Base-by-base conservation (phyloP, 1,140 invertebrate genomes). In the Bombus confusus region DNA sequence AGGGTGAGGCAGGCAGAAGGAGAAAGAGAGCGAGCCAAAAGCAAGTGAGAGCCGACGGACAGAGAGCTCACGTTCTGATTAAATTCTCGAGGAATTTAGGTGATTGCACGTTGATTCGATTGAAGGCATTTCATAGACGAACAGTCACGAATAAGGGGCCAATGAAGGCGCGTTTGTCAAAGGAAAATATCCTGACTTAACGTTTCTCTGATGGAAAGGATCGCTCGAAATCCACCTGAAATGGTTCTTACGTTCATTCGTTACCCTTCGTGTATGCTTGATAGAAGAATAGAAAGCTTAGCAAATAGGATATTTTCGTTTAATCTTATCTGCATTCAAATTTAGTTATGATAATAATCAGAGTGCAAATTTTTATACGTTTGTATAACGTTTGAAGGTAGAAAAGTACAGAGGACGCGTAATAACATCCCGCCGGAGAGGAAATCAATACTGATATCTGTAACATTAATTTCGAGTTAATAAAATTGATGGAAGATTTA, bases 41-140 rank as follows among this genome's bases (percentile, higher is more conserved):
- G n/a, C 22, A 31, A 75, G 22, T 71, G 31, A 77, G 34, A 31
- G 73, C 43, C 66, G 74, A 75, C 80, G 83, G 80, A 88, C 83
- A 83, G 84, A 89, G 76, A 90, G 87, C 90, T 91, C 90, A 88
- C 88, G 90, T 88, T 91, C 89, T 92, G 91, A 93, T 93, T 92
- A 93, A 93, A 93, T 93, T 93, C 91, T 88, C 92, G 69, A 76
- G 89, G 89, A 93, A 92, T 91, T 91, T 90, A 90, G 92, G 91
- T 92, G 89, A 93, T 93, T 93, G 85, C 88, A 89, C 91, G 86
- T 91, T 91, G 91, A 93, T 93, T 93, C 90, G 89, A 93, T 92
- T 92, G 86, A 92, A 93, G 89, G 91, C 90, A 92, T 93, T 93
- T 92, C 89, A 93, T 93, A 93, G 91, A 87, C 86, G 90, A 92